These are phyloP conservation scores for Calameuta pallipes DNA, from an alignment of 2,888 invertebrate species.

Conservation along the genomic window DNA sequence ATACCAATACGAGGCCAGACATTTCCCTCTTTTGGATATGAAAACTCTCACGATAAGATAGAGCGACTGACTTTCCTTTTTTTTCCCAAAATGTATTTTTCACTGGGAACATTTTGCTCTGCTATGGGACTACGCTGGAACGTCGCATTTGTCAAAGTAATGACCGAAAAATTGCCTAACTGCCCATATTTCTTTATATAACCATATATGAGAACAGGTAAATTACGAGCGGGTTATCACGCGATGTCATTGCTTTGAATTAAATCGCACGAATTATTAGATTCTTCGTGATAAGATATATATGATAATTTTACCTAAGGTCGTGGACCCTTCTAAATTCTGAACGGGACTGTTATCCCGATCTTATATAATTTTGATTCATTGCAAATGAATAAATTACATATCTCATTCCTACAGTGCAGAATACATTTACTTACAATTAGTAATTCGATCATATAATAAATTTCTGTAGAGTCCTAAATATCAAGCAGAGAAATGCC, in stretches of 20 bases:
- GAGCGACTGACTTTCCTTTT: background rate
- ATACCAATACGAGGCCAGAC: background rate
- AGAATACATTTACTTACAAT: background rate
- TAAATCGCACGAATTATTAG: conserved; percentile 7
- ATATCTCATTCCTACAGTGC: background rate
- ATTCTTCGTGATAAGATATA: background rate
- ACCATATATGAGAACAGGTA: conserved; percentile 8
- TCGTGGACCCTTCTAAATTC: background rate
- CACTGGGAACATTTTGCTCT: background rate
- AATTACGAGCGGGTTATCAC: conserved; percentile 12
- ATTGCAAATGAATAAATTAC: background rate
- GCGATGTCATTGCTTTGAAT: conserved; percentile 8
- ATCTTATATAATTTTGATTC: background rate
- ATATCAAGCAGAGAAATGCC: background rate
- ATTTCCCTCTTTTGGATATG: background rate
- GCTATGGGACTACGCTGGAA: background rate
- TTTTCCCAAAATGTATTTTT: conserved; percentile 1
- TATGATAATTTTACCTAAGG: background rate
- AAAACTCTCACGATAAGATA: background rate
- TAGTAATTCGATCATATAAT: background rate
- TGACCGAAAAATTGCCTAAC: conserved; percentile 20
- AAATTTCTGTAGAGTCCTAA: background rate
- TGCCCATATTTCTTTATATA: conserved; percentile 16
- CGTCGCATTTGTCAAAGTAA: conserved; percentile 17
- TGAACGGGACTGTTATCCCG: background rate